phyloP scores from a whole-genome alignment of 1,140 invertebrate genomes.

The Heliconius hermathena region DNA sequence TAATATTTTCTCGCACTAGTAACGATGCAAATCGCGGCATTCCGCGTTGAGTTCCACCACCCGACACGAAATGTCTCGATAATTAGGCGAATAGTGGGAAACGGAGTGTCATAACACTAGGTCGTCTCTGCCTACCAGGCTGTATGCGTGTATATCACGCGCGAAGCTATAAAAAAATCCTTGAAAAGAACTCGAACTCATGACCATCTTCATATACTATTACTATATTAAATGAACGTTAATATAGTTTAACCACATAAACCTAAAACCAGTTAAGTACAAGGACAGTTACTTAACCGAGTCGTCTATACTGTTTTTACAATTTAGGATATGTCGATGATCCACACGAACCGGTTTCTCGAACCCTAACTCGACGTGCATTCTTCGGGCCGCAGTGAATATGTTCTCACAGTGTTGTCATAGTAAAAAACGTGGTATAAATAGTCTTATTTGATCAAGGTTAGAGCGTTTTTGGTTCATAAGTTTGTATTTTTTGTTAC shows the following conservation, averaged over 20 bases:
- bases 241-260: background rate
- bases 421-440: background rate
- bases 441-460: background rate
- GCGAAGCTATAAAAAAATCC: background rate
- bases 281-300: constrained; percentile 7
- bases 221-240: background rate
- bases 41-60: no score
- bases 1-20: no score
- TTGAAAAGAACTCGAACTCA: background rate
- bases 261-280: background rate
- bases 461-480: background rate
- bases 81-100: no score
- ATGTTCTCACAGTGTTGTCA: background rate
- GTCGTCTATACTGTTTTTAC: background rate
- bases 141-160: no score
- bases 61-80: no score
- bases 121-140: no score
- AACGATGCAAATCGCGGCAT: no score
- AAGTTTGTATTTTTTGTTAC: background rate
- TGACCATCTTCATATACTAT: background rate
- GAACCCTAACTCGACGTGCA: background rate
- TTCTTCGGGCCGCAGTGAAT: background rate
- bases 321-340: constrained; percentile 6
- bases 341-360: background rate
- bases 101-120: no score